Conservation (phyloP, 1,140 invertebrate species). For the Drosophila kohkoa region DNA sequence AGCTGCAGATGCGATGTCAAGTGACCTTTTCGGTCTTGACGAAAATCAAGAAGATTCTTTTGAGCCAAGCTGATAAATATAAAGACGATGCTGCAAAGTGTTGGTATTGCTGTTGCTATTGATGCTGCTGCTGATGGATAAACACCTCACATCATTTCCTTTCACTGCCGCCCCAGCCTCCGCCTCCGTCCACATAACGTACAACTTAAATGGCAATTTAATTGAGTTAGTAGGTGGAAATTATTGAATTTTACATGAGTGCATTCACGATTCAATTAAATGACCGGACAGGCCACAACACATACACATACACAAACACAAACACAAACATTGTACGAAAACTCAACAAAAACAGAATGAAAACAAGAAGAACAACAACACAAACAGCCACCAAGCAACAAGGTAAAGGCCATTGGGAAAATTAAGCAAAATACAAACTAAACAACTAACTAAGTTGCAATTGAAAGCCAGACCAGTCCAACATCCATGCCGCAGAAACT, state of each 20-base stretch:
- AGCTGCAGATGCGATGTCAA: neutral
- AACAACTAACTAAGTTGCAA: constrained; percentile 10
- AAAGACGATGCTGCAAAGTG: neutral
- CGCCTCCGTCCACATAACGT: neutral
- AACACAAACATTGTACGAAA: neutral
- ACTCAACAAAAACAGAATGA: constrained; percentile 1
- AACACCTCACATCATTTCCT: neutral
- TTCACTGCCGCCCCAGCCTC: neutral
- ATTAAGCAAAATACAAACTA: constrained; percentile 7
- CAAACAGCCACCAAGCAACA: neutral
- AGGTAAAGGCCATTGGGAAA: neutral
- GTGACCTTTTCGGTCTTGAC: constrained; percentile 12
- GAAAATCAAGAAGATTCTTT: constrained; percentile 13
- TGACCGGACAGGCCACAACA: constrained; percentile 9
- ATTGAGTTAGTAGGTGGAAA: constrained; percentile 75
- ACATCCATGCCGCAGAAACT: constrained; percentile 5
- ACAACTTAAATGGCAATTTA: constrained; percentile 66
- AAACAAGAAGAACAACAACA: constrained; percentile 1
- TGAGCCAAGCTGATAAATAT: neutral
- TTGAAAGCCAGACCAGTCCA: constrained; percentile 4
- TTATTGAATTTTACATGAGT: constrained; percentile 80
- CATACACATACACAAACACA: neutral
- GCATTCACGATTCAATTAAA: constrained; percentile 75
- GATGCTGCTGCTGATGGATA: constrained; percentile 2
- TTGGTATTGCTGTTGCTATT: neutral